A percentile compares a stretch with the other conserved stretches of the same genome.
These are phyloP conservation scores for Octomys mimax DNA, from an alignment of 2,797 vertebrate species.

Conservation along the genomic window DNA sequence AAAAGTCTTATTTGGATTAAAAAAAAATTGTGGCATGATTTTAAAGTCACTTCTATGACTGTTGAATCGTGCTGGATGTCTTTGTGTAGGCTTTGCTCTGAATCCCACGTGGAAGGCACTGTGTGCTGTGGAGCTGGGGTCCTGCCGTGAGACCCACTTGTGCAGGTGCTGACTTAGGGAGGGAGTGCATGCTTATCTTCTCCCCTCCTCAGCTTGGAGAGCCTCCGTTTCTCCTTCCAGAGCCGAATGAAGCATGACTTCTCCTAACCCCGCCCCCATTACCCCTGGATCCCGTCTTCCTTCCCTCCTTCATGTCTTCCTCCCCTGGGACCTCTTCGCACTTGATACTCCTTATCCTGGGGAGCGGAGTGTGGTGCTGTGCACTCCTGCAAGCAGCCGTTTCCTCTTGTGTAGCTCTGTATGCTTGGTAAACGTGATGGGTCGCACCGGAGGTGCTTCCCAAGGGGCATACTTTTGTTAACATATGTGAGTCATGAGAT, in stretches of 20 bases:
- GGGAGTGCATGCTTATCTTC: background rate
- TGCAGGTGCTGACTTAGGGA: too few relatives aligned
- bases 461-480: background rate
- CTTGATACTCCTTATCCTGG: background rate
- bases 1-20: background rate
- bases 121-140: rapidly evolving
- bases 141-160: too few relatives aligned
- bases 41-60: background rate
- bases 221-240: background rate
- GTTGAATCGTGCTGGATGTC: background rate
- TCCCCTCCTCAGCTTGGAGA: background rate
- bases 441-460: background rate
- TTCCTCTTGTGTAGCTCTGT: background rate
- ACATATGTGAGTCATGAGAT: background rate
- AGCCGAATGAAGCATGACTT: background rate
- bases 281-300: background rate
- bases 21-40: background rate
- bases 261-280: background rate
- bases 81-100: background rate
- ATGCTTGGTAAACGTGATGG: background rate
- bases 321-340: background rate
- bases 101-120: background rate
- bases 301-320: background rate
- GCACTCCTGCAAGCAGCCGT: background rate
- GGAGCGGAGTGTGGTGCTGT: background rate